Evolutionary conservation across 35 echinoderm and acorn worm genomes (phyloP), one percentile per base, ranked within the genome.

Genomic region (Lytechinus pictus): DNA sequence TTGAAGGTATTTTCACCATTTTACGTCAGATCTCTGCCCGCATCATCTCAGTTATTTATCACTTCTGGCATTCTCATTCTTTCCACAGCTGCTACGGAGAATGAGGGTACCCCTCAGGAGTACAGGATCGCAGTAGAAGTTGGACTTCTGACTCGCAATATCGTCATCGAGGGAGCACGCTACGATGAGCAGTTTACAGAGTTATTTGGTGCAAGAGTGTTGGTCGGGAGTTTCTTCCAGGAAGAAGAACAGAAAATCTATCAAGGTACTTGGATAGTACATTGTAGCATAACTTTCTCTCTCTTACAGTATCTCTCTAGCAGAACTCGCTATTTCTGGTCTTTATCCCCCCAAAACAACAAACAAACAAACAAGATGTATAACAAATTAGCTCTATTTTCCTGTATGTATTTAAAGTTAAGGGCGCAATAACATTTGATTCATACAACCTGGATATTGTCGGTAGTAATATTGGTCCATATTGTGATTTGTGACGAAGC

Each of bases 151-250:
- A 97, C 97, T 9, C 57, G 97, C 16, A 98, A 98, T 61, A 95
- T 98, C 95, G 86, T 91, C 27, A 98, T 98, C 54, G 96, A 97
- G 53, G 97, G 97, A 24, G 95, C 61, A 5, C 92, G 96, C 56
- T 98, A 98, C 54, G 86, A 71, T 11, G 16, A 86, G 8, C 55
- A 96, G 28, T 95, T 96, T 92, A 86, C 94, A 6, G 96, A 98
- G 88, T 98, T 96, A 0, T 98, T 98, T 87, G 97, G 97, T 27
- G 97, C 96, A 27, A 87, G 97, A 28, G 92, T 98, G 66, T 21
- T 98, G 0, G 96, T 98, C 52, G 96, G 97, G 21, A 95, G 89
- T 58, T 95, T 98, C 52, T 54, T 54, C 57, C 95, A 95, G 16
- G 57, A 95, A 92, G 92, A 93, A 27, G 57, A 95, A 92, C 94